phyloP scores from a whole-genome alignment of 2,113 vertebrate species.

The Montifringilla adamsi region DNA sequence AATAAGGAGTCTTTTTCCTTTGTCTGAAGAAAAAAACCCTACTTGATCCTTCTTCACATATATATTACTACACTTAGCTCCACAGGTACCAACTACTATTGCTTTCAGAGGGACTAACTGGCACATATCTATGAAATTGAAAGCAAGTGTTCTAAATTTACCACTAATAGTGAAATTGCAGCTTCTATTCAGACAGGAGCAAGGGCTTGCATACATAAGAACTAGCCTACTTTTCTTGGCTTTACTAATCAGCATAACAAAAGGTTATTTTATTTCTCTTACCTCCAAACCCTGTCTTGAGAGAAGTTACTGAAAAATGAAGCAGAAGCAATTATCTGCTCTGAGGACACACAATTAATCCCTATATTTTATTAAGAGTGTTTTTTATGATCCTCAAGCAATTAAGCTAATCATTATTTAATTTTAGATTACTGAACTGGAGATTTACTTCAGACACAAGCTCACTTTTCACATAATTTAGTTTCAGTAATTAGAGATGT shows the following conservation, averaged over 20 bases:
- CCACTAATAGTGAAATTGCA: not conserved
- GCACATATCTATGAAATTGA: not conserved
- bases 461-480: conserved; percentile 51
- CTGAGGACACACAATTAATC: conserved; percentile 36
- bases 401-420: conserved; percentile 63
- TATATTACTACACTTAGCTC: not conserved
- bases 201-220: not conserved
- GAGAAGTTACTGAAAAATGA: conserved; percentile 38
- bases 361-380: conserved; percentile 27
- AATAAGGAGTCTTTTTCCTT: not conserved
- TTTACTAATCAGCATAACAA: conserved; percentile 46
- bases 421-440: conserved; percentile 49
- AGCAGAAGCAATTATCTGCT: conserved; percentile 42
- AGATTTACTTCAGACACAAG: conserved; percentile 50
- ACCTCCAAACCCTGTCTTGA: not conserved
- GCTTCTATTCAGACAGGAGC: not conserved
- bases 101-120: not conserved
- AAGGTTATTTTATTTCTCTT: conserved; percentile 23
- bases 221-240: conserved; percentile 11
- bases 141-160: not conserved
- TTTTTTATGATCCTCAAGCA: conserved; percentile 50
- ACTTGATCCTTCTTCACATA: not conserved
- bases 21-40: not conserved
- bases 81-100: not conserved
- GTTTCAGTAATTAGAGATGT: conserved; percentile 42